phyloP scores from a whole-genome alignment of 1,140 invertebrate genomes.

The Asobara japonica region DNA sequence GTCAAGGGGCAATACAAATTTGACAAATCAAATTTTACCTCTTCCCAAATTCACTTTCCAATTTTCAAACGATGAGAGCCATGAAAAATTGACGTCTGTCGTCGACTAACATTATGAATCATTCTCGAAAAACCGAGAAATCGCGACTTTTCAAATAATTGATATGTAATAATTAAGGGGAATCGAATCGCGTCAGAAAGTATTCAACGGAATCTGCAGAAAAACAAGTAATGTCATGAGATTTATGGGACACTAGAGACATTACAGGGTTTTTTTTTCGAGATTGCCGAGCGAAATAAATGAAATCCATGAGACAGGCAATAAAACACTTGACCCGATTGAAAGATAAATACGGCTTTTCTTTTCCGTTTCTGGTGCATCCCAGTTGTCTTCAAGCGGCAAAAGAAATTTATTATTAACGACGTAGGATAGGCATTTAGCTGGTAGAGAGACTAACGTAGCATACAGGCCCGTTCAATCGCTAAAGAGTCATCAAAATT shows the following conservation, averaged over 20 bases:
- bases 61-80: background rate
- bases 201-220: slow-evolving; percentile 1
- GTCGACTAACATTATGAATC: background rate
- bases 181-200: background rate
- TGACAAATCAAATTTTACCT: too few relatives aligned
- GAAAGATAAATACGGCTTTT: slow-evolving; percentile 32
- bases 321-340: slow-evolving; percentile 47
- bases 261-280: slow-evolving; percentile 38
- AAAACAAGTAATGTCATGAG: slow-evolving; percentile 14
- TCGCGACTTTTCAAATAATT: background rate
- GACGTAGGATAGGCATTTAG: slow-evolving; percentile 10
- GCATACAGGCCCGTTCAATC: background rate
- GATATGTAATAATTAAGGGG: slow-evolving; percentile 18
- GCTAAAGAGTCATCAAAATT: background rate
- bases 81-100: background rate
- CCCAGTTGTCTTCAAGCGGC: background rate
- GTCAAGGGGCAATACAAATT: too few relatives aligned
- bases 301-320: slow-evolving; percentile 52
- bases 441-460: background rate
- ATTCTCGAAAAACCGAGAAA: background rate
- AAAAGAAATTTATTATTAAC: slow-evolving; percentile 9
- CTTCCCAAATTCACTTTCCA: background rate
- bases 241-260: slow-evolving; percentile 31
- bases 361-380: slow-evolving; percentile 8
- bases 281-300: slow-evolving; percentile 46